Conservation (phyloP, 2,888 invertebrate genomes). For the Drosophila paracracens region DNA sequence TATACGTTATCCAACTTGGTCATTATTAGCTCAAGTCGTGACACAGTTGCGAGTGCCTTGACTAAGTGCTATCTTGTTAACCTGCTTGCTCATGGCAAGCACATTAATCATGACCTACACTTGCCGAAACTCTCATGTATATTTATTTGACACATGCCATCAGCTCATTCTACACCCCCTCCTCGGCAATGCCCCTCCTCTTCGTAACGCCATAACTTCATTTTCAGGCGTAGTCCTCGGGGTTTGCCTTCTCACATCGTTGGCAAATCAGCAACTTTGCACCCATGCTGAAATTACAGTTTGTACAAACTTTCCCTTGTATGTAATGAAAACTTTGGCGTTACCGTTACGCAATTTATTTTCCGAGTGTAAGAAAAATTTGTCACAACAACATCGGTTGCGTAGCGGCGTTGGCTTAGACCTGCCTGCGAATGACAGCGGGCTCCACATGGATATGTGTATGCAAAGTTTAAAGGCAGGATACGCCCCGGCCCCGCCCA, state of each 20-base stretch:
- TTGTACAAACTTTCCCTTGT: constrained; percentile 16
- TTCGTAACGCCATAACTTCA: neutral
- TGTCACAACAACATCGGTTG: constrained; percentile 58
- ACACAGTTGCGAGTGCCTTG: constrained; percentile 42
- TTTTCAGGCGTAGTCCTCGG: constrained; percentile 1
- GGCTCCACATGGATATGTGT: constrained; percentile 25
- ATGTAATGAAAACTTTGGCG: constrained; percentile 61
- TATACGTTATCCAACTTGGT: constrained; percentile 27
- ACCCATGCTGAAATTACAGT: constrained; percentile 52
- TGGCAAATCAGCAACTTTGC: constrained; percentile 56
- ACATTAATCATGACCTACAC: constrained; percentile 56
- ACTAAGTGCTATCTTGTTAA: constrained; percentile 55
- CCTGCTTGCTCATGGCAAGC: constrained; percentile 41
- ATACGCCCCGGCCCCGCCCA: neutral
- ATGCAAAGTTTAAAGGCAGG: constrained; percentile 37
- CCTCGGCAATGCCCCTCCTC: neutral
- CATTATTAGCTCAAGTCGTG: constrained; percentile 50
- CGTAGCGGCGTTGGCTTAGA: constrained; percentile 23
- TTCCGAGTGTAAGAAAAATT: constrained; percentile 58
- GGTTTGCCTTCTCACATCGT: constrained; percentile 45
- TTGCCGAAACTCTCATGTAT: constrained; percentile 27
- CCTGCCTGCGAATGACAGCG: constrained; percentile 42
- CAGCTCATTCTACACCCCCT: neutral
- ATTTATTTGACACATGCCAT: constrained; percentile 36
- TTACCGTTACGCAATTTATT: constrained; percentile 63